phyloP scores from a whole-genome alignment of 2,113 vertebrate genomes.

The Prunella fulvescens region DNA sequence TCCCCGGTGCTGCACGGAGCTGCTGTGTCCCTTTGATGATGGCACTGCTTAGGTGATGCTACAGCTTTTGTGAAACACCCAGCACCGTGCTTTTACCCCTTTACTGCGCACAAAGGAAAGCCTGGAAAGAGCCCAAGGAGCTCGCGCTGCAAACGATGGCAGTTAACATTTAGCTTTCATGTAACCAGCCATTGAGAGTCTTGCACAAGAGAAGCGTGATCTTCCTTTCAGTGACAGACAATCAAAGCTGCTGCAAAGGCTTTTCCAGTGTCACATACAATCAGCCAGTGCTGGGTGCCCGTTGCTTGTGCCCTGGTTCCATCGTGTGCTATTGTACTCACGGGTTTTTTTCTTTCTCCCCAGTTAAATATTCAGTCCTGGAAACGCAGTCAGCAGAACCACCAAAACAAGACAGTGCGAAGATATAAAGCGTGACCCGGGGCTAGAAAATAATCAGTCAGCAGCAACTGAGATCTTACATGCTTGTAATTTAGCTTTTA shows the following conservation, averaged over 20 bases:
- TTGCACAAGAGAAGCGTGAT: neutral
- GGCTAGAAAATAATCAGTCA: neutral
- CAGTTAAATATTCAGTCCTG: slow-evolving; percentile 83
- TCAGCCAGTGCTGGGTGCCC: neutral
- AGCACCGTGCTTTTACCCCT: neutral
- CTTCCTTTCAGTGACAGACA: neutral
- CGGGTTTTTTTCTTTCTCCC: neutral
- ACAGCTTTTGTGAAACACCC: neutral
- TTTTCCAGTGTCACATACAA: neutral
- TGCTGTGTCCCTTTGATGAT: neutral
- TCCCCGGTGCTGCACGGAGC: neutral
- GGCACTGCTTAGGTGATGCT: neutral
- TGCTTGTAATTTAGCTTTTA: slow-evolving; percentile 55
- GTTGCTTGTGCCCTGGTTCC: neutral
- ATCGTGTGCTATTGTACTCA: neutral
- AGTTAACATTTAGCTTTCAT: neutral
- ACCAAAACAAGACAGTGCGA: slow-evolving; percentile 56
- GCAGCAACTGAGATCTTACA: neutral
- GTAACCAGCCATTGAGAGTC: neutral
- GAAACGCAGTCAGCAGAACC: slow-evolving; percentile 78
- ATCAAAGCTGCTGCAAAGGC: neutral
- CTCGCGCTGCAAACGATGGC: neutral
- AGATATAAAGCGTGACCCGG: slow-evolving; percentile 37
- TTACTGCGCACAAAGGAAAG: neutral
- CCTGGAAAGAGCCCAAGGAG: neutral